Conservation (phyloP, 2,888 invertebrate genomes). For the Fabriciana adippe region DNA sequence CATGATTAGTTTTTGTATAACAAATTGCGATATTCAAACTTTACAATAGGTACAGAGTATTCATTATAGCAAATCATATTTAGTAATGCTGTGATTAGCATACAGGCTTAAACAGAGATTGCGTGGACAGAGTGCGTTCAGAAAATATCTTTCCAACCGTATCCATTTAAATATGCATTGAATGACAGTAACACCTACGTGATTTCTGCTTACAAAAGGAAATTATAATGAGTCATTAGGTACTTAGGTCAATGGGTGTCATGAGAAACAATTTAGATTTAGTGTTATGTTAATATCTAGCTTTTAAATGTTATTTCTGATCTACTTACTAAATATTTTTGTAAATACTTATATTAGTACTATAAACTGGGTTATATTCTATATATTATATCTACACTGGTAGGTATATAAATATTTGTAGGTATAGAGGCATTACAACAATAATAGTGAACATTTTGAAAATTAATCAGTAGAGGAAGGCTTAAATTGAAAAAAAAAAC, state of each 20-base stretch:
- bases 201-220: conserved; percentile 30
- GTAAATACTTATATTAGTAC: too few relatives aligned
- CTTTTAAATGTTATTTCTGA: too few relatives aligned
- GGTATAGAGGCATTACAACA: too few relatives aligned
- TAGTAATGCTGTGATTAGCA: conserved; percentile 8
- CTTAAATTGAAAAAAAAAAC: too few relatives aligned
- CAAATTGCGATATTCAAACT: neutral
- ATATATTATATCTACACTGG: too few relatives aligned
- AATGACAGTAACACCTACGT: conserved; percentile 33
- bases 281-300: too few relatives aligned
- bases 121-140: conserved; percentile 12
- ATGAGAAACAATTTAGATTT: neutral
- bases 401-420: too few relatives aligned
- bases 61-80: conserved; percentile 21
- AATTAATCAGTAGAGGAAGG: too few relatives aligned
- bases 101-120: conserved; percentile 2
- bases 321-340: too few relatives aligned
- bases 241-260: conserved; percentile 13
- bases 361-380: too few relatives aligned
- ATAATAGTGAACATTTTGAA: too few relatives aligned
- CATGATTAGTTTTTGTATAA: neutral
- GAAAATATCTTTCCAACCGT: conserved; percentile 2
- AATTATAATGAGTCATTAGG: conserved; percentile 37
- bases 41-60: conserved; percentile 5
- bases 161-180: conserved; percentile 13